These are phyloP conservation scores for Euwallacea fornicatus DNA, from an alignment of 1,140 invertebrate genomes.

Conservation along the genomic window DNA sequence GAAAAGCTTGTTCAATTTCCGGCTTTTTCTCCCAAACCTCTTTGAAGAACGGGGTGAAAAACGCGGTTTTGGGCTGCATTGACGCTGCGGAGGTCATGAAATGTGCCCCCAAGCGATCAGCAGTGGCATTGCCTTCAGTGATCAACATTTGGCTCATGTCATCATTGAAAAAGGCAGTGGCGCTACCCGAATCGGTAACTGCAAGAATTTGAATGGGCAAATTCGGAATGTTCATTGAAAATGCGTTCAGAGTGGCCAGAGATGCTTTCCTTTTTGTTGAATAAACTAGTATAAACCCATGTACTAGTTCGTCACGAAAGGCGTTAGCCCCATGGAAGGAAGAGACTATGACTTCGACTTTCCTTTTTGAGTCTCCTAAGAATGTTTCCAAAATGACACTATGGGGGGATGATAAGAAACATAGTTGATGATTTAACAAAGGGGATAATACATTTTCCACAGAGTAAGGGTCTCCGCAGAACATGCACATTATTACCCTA, in stretches of 20 bases:
- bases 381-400: constrained; percentile 90
- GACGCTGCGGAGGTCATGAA: constrained; percentile 86
- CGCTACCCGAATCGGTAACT: constrained; percentile 83
- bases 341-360: constrained; percentile 91
- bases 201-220: constrained; percentile 94
- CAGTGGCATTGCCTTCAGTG: constrained; percentile 88
- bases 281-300: constrained; percentile 95
- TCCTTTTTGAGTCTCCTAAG: constrained; percentile 83
- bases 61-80: constrained; percentile 84
- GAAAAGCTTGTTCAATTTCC: constrained; percentile 90
- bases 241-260: constrained; percentile 88
- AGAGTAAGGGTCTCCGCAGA: constrained; percentile 93
- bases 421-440: constrained; percentile 83
- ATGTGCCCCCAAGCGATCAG: constrained; percentile 88
- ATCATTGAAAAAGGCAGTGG: constrained; percentile 85
- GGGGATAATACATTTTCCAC: constrained; percentile 89
- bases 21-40: constrained; percentile 95
- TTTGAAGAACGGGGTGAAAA: constrained; percentile 95
- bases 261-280: constrained; percentile 95
- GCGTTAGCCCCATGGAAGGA: constrained; percentile 94
- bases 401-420: constrained; percentile 82
- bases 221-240: constrained; percentile 92
- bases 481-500: constrained; percentile 92
- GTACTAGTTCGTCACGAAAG: constrained; percentile 89
- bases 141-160: constrained; percentile 88